These are phyloP conservation scores for Ailuropoda melanoleuca DNA, from an alignment of 2,113 vertebrate species.

Conservation along the genomic window DNA sequence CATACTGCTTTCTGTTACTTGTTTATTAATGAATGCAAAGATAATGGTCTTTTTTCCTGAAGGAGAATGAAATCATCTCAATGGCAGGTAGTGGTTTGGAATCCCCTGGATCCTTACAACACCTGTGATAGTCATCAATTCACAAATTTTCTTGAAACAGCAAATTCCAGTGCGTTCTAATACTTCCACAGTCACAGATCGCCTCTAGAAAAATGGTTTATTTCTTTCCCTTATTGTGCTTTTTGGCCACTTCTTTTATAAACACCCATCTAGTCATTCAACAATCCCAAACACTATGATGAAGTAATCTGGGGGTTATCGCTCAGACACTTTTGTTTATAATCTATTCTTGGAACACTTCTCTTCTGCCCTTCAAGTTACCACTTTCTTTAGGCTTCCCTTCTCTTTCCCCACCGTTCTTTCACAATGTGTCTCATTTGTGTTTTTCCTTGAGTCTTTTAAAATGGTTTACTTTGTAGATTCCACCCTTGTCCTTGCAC, in stretches of 20 bases:
- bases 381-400: background rate
- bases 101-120: background rate
- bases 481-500: rapidly evolving
- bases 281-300: background rate
- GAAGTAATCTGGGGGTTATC: background rate
- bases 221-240: background rate
- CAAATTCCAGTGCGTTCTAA: background rate
- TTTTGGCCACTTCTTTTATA: background rate
- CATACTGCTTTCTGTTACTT: background rate
- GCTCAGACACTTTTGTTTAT: background rate
- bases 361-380: background rate
- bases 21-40: background rate
- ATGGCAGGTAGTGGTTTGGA: background rate
- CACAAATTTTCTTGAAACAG: background rate
- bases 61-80: background rate
- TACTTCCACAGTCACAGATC: background rate
- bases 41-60: background rate
- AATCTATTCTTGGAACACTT: background rate
- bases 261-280: background rate
- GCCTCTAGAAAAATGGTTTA: background rate
- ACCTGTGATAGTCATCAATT: background rate
- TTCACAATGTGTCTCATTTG: background rate
- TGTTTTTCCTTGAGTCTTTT: background rate
- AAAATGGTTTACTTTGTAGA: background rate
- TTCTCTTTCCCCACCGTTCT: background rate